These are phyloP conservation scores for Caenorhabditis panamensis DNA, from an alignment of 2,888 invertebrate species.

Conservation along the genomic window DNA sequence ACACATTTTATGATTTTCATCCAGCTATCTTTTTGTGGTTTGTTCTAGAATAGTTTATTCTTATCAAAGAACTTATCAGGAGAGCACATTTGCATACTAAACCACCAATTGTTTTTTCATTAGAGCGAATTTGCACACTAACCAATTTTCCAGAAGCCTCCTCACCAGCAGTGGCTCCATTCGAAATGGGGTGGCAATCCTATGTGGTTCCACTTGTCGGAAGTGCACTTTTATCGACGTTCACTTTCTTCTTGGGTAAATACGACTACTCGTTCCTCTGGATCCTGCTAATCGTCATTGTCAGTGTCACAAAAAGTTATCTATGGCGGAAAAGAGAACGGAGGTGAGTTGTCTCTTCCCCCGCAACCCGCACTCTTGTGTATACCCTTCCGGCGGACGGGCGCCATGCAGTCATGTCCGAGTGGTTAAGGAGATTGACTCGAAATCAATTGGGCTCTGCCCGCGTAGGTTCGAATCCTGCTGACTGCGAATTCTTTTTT, in stretches of 20 bases:
- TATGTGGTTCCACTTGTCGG: slow-evolving; percentile 74
- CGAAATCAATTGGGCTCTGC: slow-evolving; percentile 75
- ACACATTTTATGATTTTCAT: background rate
- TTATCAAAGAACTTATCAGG: too few relatives aligned
- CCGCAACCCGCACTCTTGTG: too few relatives aligned
- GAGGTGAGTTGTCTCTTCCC: too few relatives aligned
- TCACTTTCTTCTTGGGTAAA: slow-evolving; percentile 69
- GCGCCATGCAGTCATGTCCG: slow-evolving; percentile 69
- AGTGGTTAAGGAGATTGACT: slow-evolving; percentile 75
- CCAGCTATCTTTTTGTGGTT: background rate
- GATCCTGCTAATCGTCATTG: slow-evolving; percentile 74
- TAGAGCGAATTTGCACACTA: too few relatives aligned
- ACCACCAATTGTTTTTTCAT: too few relatives aligned
- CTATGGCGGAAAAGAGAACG: slow-evolving; percentile 79
- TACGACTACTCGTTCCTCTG: slow-evolving; percentile 71
- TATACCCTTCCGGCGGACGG: too few relatives aligned
- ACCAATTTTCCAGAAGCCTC: slow-evolving; percentile 27
- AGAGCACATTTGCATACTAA: too few relatives aligned
- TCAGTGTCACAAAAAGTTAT: slow-evolving; percentile 78
- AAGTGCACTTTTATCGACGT: slow-evolving; percentile 65
- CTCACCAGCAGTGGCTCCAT: slow-evolving; percentile 12
- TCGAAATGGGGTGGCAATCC: slow-evolving; percentile 72
- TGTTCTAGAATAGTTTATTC: too few relatives aligned
- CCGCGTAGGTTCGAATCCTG: slow-evolving; percentile 75
- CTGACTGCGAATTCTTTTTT: slow-evolving; percentile 57